Base-by-base conservation (phyloP, 2,113 vertebrate genomes). In the Campylomormyrus tamandua region DNA sequence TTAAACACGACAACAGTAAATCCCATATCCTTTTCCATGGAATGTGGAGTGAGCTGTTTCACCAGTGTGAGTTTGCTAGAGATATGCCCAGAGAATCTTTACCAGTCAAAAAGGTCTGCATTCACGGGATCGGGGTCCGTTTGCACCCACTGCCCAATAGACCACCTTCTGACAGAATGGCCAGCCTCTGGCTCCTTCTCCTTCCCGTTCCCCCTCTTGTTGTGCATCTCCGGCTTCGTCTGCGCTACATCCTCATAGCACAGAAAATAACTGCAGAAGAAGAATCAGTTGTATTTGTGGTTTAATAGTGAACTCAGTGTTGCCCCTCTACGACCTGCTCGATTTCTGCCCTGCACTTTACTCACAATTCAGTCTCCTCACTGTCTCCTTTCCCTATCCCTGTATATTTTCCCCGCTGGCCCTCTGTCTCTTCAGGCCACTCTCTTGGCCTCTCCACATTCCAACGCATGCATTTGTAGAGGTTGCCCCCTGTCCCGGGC, bases 381-480 rank as follows among this genome's bases (percentile, higher is more conserved):
- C 91, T 88, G 35, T 10, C 39, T 45, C 50, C 13, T 45, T 2
- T 48, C 39, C 52, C 9, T 15, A 8, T 35, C 89, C 50, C 83
- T 24, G 11, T 24, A 87, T 45, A 1, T 5, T 0, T 91, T 35
- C 21, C 86, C 91, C 92, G 92, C 1, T 48, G 3, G 11, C 7
- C 46, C 90, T 58, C 89, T 1, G 9, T 86, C 87, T 87, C 91
- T 91, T n/a, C 49, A 48, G 48, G 62, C 11, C 42, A 31, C 46
- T 89, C 35, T n/a, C 62, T 50, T 27, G 89, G 90, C 52, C 88
- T 91, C 88, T 95, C 94, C 85, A 98, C 95, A 7, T 97, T 98
- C 97, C 97, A 98, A 48, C 97, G 96, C 95, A 98, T 97, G 91
- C 96, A 95, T 92, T 97, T 98, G 91, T 95, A 96, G 66, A 97